phyloP scores from a whole-genome alignment of 2,888 invertebrate genomes.

The Neoaliturus tenellus region DNA sequence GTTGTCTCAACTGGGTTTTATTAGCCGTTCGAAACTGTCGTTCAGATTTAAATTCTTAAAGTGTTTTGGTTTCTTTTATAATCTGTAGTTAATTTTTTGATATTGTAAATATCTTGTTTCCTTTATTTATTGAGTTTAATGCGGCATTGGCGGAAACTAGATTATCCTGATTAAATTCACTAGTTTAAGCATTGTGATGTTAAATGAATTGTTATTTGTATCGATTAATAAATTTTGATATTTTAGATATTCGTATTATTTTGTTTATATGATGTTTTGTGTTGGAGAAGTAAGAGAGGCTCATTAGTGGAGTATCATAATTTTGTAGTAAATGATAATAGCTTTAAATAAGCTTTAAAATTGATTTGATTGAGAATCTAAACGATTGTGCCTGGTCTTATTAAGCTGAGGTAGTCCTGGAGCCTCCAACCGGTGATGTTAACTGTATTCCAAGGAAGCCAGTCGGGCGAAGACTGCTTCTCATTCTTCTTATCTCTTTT shows the following conservation, averaged over 20 bases:
- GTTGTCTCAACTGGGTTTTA: background rate
- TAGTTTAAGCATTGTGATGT: constrained; percentile 9
- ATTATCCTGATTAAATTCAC: background rate
- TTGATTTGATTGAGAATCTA: background rate
- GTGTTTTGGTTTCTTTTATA: background rate
- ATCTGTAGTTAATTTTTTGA: background rate
- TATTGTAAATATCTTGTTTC: constrained; percentile 28
- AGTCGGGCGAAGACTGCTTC: too few species aligned
- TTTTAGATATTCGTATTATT: background rate
- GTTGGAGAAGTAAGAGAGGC: background rate
- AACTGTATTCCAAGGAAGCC: too few species aligned
- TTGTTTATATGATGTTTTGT: background rate
- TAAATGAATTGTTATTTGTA: constrained; percentile 14
- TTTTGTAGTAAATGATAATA: background rate
- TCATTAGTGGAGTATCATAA: background rate
- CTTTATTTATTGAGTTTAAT: background rate
- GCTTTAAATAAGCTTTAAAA: constrained; percentile 11
- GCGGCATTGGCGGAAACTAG: background rate
- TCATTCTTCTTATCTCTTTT: background rate
- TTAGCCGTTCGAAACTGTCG: background rate
- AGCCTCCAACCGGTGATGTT: too few species aligned
- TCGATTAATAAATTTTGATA: background rate
- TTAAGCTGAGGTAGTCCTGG: too few species aligned
- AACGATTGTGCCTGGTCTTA: background rate
- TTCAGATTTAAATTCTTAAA: background rate